These are phyloP conservation scores for Glyphotaelius pellucidus DNA, from an alignment of 2,888 invertebrate species.

Conservation along the genomic window DNA sequence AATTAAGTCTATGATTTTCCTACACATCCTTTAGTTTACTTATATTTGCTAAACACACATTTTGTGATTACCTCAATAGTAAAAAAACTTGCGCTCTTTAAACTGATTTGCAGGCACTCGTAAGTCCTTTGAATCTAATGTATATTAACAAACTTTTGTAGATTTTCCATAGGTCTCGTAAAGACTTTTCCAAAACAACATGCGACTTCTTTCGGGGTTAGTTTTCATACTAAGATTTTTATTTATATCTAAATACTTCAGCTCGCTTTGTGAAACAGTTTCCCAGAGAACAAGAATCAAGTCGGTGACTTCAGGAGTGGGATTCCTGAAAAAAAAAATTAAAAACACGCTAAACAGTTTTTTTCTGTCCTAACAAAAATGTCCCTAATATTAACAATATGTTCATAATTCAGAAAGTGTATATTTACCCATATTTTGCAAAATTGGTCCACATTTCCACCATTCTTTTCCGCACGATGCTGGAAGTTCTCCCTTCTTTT, in stretches of 20 bases:
- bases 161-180: constrained; percentile 22
- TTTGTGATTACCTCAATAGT: too few species aligned
- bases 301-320: constrained; percentile 69
- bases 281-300: constrained; percentile 70
- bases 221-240: constrained; percentile 46
- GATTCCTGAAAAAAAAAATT: constrained; percentile 68
- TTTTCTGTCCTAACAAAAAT: not conserved
- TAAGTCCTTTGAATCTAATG: too few species aligned
- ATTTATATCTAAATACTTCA: constrained; percentile 61
- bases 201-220: constrained; percentile 57
- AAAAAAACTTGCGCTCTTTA: too few species aligned
- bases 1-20: too few species aligned
- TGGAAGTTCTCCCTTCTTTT: constrained; percentile 34
- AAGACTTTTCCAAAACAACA: constrained; percentile 60
- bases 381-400: not conserved
- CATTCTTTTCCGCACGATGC: constrained; percentile 66
- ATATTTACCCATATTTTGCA: constrained; percentile 64
- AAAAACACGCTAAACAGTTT: not conserved
- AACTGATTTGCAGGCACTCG: too few species aligned
- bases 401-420: not conserved
- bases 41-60: too few species aligned
- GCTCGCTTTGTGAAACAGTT: constrained; percentile 67
- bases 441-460: constrained; percentile 67
- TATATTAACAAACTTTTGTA: not conserved
- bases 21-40: too few species aligned